These are phyloP conservation scores for Agrochola lychnidis DNA, from an alignment of 2,888 invertebrate species.

Conservation along the genomic window DNA sequence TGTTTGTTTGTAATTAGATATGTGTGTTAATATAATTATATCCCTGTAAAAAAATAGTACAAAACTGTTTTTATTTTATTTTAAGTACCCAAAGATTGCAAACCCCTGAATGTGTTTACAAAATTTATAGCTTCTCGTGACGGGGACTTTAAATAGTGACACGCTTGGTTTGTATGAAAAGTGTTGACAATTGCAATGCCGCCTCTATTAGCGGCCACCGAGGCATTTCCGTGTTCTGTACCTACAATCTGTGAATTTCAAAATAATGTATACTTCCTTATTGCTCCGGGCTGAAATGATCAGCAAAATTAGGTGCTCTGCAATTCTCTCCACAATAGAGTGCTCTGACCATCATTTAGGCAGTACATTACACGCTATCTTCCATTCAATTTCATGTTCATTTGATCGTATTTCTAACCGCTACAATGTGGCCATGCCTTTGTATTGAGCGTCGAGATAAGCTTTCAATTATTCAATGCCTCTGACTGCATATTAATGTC, in stretches of 20 bases:
- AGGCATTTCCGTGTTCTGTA: not conserved
- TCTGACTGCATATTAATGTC: slow-evolving; percentile 68
- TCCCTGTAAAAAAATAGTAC: too few species aligned
- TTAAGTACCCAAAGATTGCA: too few species aligned
- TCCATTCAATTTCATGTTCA: slow-evolving; percentile 9
- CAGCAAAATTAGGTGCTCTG: not conserved
- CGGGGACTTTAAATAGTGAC: too few species aligned
- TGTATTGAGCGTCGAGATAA: slow-evolving; percentile 61
- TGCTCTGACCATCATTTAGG: not conserved
- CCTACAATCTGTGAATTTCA: not conserved
- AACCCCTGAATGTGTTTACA: too few species aligned
- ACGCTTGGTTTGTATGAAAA: not conserved
- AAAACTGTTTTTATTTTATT: too few species aligned
- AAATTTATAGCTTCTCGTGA: too few species aligned
- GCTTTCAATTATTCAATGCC: slow-evolving; percentile 73
- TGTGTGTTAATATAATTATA: too few species aligned
- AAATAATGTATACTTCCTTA: not conserved
- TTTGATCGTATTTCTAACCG: slow-evolving; percentile 21
- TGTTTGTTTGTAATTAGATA: too few species aligned
- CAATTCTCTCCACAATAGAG: not conserved
- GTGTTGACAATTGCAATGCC: not conserved
- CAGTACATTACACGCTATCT: not conserved
- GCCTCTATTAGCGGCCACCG: too few species aligned
- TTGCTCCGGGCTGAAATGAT: not conserved
- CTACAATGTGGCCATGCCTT: slow-evolving; percentile 40